Conservation (phyloP, 2,797 vertebrate species). For the Chaetophractus vellerosus region DNA sequence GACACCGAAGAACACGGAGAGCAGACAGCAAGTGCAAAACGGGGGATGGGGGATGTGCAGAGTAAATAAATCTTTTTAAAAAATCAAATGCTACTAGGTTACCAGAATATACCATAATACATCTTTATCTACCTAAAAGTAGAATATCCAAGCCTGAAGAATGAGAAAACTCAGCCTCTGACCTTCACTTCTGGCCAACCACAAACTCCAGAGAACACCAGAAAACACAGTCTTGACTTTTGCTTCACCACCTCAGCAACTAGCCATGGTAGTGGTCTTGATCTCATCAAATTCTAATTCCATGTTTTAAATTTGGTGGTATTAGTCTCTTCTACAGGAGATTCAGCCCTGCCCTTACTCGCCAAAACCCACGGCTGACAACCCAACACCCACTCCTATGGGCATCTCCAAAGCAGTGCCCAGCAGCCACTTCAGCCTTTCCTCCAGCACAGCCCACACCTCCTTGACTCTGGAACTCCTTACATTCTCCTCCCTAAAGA, state of each 20-base stretch:
- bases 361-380: background rate
- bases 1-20: too few species aligned
- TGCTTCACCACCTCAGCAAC: background rate
- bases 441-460: background rate
- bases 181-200: background rate
- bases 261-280: background rate
- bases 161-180: slow-evolving; percentile 13
- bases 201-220: background rate
- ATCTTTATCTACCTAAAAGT: background rate
- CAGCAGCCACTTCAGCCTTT: background rate
- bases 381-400: background rate
- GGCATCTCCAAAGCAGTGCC: background rate
- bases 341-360: background rate
- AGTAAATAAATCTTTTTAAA: background rate
- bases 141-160: slow-evolving; percentile 52
- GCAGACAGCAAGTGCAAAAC: too few species aligned
- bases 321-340: background rate
- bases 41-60: too few species aligned
- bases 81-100: slow-evolving; percentile 18
- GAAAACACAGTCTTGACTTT: background rate
- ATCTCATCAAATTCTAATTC: background rate
- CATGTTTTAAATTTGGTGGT: background rate
- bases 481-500: background rate
- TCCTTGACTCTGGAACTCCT: slow-evolving; percentile 61
- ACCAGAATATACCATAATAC: background rate